Conservation (phyloP, 37 sponge, comb jelly and placozoan genomes). For the Aplysina aerophoba region DNA sequence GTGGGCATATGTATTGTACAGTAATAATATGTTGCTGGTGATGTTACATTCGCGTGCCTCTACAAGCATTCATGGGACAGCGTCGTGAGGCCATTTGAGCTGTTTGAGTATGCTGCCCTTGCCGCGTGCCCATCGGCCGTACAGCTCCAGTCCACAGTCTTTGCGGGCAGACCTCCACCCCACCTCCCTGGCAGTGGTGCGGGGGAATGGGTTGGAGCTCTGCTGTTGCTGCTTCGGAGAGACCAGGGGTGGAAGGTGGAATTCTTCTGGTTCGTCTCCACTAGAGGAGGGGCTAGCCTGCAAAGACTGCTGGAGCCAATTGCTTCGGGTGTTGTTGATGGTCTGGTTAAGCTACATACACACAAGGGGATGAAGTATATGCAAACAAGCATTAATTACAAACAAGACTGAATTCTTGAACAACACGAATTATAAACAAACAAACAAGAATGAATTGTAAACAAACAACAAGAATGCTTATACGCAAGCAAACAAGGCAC, state of each 20-base stretch:
- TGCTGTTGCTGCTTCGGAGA: slow-evolving; percentile 51
- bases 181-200: slow-evolving; percentile 64
- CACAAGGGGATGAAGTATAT: neutral
- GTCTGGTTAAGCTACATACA: neutral
- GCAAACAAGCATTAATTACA: neutral
- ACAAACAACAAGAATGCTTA: neutral
- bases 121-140: slow-evolving; percentile 71
- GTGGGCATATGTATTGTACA: too few species aligned
- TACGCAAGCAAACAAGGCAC: too few species aligned
- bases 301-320: neutral
- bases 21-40: too few species aligned
- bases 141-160: slow-evolving; percentile 62
- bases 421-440: neutral
- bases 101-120: slow-evolving; percentile 71
- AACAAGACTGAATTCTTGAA: neutral
- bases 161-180: slow-evolving; percentile 71
- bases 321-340: neutral
- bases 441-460: neutral
- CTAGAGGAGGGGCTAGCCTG: neutral
- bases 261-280: slow-evolving; percentile 11
- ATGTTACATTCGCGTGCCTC: too few species aligned
- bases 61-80: slow-evolving; percentile 63
- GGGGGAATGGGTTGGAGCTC: slow-evolving; percentile 61
- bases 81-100: slow-evolving; percentile 86
- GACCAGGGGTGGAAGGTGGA: slow-evolving; percentile 76